Evolutionary conservation across 2,797 vertebrate species (phyloP).

Genomic region (Hylomyscus alleni): DNA sequence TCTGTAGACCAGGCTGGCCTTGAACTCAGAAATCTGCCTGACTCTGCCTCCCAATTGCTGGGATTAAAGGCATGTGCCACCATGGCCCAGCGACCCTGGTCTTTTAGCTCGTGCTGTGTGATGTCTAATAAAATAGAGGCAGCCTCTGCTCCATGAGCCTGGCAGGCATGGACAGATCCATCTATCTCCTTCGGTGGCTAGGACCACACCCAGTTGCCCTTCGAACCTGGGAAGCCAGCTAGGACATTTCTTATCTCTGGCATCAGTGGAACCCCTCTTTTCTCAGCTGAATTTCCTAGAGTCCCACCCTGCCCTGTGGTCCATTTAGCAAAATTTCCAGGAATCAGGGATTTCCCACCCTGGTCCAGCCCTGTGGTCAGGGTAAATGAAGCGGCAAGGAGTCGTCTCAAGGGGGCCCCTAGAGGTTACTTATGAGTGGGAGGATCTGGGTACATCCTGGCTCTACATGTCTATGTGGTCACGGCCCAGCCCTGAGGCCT

Average conservation of each 20-base stretch:
- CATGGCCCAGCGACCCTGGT: too few relatives aligned
- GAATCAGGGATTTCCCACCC: not conserved
- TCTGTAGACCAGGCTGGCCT: too few relatives aligned
- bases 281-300: not conserved
- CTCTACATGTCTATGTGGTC: not conserved
- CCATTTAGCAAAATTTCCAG: not conserved
- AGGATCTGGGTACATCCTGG: not conserved
- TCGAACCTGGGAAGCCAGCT: not conserved
- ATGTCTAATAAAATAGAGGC: fast-evolving
- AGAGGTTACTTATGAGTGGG: not conserved
- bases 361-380: fast-evolving
- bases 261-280: not conserved
- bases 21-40: too few relatives aligned
- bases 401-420: not conserved
- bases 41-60: too few relatives aligned
- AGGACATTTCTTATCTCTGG: not conserved
- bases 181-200: fast-evolving
- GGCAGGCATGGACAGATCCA: not conserved
- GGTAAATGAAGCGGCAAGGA: too few relatives aligned
- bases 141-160: not conserved
- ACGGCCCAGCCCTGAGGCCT: not conserved
- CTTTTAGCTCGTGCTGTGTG: not conserved
- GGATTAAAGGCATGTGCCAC: too few relatives aligned
- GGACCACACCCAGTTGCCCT: slow-evolving; percentile 43
- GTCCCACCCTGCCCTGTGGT: not conserved